These are phyloP conservation scores for Tipula confusa DNA, from an alignment of 2,888 invertebrate species.

Conservation along the genomic window DNA sequence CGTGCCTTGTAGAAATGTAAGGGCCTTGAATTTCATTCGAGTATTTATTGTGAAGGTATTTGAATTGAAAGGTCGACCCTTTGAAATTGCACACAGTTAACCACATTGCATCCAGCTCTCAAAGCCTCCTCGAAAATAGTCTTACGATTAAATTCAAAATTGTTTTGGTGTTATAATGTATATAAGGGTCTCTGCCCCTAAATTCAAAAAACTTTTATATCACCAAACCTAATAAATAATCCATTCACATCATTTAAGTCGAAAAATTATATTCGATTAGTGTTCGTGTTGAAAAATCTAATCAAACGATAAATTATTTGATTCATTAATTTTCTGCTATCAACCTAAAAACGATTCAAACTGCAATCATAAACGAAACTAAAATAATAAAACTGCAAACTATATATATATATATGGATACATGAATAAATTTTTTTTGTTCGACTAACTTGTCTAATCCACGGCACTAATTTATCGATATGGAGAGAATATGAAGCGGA, in stretches of 20 bases:
- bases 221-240: too few relatives aligned
- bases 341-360: not conserved
- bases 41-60: too few relatives aligned
- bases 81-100: too few relatives aligned
- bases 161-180: too few relatives aligned
- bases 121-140: too few relatives aligned
- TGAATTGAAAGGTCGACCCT: too few relatives aligned
- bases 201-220: too few relatives aligned
- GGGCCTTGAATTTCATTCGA: too few relatives aligned
- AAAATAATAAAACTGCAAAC: not conserved
- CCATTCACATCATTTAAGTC: not conserved
- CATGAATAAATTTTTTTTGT: not conserved
- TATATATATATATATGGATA: too few relatives aligned
- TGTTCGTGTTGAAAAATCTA: not conserved
- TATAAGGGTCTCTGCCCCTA: not conserved
- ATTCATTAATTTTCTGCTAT: not conserved
- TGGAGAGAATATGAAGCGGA: not conserved
- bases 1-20: too few relatives aligned
- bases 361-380: conserved; percentile 12
- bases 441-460: not conserved
- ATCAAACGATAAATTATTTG: conserved; percentile 3
- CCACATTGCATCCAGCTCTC: too few relatives aligned
- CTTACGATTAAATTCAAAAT: too few relatives aligned
- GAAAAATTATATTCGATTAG: not conserved
- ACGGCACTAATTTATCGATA: not conserved